phyloP scores from a whole-genome alignment of 2,113 vertebrate species.

The Acrocephalus kingi region DNA sequence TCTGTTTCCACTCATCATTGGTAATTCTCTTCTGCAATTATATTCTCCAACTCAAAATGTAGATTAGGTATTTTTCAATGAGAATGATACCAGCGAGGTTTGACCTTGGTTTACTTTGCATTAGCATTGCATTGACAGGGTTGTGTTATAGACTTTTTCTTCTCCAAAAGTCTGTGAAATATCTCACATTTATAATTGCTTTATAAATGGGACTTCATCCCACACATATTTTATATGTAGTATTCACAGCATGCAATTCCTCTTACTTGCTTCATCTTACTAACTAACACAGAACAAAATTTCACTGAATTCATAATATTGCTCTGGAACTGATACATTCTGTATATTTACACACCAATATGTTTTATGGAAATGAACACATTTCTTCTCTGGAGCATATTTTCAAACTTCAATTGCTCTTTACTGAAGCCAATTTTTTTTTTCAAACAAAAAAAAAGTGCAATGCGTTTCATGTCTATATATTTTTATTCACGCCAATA shows the following conservation, averaged over 20 bases:
- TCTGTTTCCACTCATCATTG: background rate
- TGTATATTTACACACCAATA: slow-evolving; percentile 68
- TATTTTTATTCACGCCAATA: slow-evolving; percentile 59
- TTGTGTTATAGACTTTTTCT: slow-evolving; percentile 7
- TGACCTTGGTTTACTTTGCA: slow-evolving; percentile 39
- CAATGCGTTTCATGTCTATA: slow-evolving; percentile 47
- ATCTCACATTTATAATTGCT: slow-evolving; percentile 58
- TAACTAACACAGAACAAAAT: slow-evolving; percentile 46
- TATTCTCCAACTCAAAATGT: slow-evolving; percentile 2
- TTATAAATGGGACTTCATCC: slow-evolving; percentile 55
- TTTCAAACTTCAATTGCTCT: slow-evolving; percentile 68
- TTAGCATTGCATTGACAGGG: background rate
- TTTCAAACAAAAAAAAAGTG: slow-evolving; percentile 33
- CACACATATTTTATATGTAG: slow-evolving; percentile 56
- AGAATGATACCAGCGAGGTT: background rate
- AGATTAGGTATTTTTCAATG: background rate
- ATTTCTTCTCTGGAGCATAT: slow-evolving; percentile 53
- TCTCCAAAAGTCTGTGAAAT: slow-evolving; percentile 6
- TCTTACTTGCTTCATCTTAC: slow-evolving; percentile 54
- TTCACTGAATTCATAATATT: slow-evolving; percentile 63
- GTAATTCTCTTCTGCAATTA: slow-evolving; percentile 20
- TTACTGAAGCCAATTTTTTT: slow-evolving; percentile 59
- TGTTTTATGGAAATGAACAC: slow-evolving; percentile 70
- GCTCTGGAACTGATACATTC: slow-evolving; percentile 49
- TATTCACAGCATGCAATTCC: slow-evolving; percentile 31